A percentile compares a stretch with the other conserved stretches of the same genome.
Conservation (phyloP, 2,113 vertebrate genomes). For the Alectura lathami region DNA sequence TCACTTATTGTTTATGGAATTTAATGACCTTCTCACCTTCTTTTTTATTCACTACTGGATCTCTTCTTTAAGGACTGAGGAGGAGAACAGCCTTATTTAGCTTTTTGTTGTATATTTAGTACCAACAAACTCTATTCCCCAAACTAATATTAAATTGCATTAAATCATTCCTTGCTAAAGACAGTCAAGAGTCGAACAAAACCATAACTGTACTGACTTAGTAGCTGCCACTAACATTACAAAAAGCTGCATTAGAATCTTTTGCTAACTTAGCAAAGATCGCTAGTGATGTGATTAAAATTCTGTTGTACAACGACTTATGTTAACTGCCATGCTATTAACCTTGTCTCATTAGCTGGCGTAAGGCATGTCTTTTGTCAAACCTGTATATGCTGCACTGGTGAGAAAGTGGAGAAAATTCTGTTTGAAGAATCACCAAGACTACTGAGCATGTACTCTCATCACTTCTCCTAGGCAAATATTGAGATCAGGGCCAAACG, state of each 20-base stretch:
- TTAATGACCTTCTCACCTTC: not conserved
- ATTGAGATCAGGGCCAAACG: not conserved
- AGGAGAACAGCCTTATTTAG: not conserved
- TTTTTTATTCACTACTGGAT: not conserved
- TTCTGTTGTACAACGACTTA: too few species aligned
- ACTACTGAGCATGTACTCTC: not conserved
- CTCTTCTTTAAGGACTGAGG: not conserved
- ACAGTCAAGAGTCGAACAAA: too few species aligned
- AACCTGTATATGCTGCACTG: not conserved
- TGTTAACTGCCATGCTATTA: not conserved
- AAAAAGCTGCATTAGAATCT: not conserved
- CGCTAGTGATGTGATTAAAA: not conserved
- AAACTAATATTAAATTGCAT: not conserved
- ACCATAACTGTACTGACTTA: not conserved
- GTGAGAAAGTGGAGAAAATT: not conserved
- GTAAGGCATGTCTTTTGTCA: not conserved
- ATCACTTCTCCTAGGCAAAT: not conserved
- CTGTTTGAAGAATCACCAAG: not conserved
- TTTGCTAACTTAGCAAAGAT: not conserved
- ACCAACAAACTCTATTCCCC: not conserved
- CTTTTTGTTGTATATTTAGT: not conserved
- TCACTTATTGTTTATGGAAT: not conserved
- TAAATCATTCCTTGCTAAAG: not conserved
- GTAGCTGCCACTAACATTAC: not conserved
- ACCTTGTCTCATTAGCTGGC: not conserved